A percentile compares a stretch with the other conserved stretches of the same genome.
phyloP scores from a whole-genome alignment of 2,797 vertebrate species.

The Hydrophis major region DNA sequence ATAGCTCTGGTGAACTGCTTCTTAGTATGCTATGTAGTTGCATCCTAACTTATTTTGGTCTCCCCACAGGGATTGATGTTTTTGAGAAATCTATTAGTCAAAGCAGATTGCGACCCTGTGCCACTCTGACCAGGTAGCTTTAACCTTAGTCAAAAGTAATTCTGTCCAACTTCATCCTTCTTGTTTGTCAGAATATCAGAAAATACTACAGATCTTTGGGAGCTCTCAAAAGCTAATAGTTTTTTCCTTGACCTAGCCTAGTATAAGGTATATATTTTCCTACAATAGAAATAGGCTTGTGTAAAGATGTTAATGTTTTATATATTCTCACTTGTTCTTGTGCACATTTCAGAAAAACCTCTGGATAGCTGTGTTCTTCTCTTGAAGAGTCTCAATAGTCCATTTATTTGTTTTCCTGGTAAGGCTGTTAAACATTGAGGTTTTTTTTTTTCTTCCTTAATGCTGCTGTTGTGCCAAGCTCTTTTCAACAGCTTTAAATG shows the following conservation, averaged over 20 bases:
- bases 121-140: neutral
- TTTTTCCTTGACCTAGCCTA: neutral
- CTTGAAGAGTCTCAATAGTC: neutral
- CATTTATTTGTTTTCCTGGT: neutral
- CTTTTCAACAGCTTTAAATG: neutral
- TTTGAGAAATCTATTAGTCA: neutral
- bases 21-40: neutral
- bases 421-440: neutral
- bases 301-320: neutral
- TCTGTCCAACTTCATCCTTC: neutral
- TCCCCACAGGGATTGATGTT: neutral
- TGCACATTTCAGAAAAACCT: neutral
- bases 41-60: neutral
- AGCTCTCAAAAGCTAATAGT: neutral
- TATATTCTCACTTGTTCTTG: neutral
- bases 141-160: neutral
- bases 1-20: neutral
- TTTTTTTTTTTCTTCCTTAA: neutral
- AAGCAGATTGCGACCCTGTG: neutral
- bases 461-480: neutral
- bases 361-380: neutral
- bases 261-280: neutral
- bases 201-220: neutral
- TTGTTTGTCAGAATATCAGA: neutral
- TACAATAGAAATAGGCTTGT: too few species aligned